Conservation (phyloP, 2,113 vertebrate genomes). For the Alethe castanea region DNA sequence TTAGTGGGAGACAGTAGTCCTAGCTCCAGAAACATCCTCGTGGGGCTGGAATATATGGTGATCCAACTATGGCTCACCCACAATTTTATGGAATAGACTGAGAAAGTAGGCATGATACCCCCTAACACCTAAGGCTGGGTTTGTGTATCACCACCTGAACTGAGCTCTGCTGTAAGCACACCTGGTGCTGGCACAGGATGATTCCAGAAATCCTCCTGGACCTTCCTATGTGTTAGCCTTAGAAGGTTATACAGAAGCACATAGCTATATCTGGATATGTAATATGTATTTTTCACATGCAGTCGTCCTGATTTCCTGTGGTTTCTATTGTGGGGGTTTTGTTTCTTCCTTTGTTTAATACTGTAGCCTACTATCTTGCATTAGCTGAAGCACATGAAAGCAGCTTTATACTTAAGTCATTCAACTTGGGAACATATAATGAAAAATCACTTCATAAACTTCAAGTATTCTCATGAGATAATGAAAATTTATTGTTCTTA, state of each 20-base stretch:
- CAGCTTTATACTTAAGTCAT: background rate
- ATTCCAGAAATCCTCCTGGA: background rate
- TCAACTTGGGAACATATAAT: background rate
- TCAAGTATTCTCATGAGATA: background rate
- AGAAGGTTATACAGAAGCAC: background rate
- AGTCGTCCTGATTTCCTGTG: background rate
- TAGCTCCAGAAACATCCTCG: background rate
- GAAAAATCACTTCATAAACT: background rate
- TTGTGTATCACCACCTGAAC: fast-evolving
- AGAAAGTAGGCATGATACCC: background rate
- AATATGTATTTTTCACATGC: background rate
- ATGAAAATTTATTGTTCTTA: background rate
- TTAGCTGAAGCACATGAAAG: background rate
- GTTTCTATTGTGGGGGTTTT: background rate
- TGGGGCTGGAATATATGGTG: background rate
- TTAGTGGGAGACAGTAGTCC: background rate
- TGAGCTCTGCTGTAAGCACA: background rate
- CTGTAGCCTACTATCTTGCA: background rate
- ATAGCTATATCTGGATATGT: fast-evolving
- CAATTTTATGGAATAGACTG: no score
- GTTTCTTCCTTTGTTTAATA: background rate
- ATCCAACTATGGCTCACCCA: fast-evolving
- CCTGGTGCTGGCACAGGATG: background rate
- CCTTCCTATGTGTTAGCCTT: no score
- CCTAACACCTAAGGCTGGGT: no score